Base-by-base conservation (phyloP, 2,113 vertebrate species). In the Chloebia gouldiae region DNA sequence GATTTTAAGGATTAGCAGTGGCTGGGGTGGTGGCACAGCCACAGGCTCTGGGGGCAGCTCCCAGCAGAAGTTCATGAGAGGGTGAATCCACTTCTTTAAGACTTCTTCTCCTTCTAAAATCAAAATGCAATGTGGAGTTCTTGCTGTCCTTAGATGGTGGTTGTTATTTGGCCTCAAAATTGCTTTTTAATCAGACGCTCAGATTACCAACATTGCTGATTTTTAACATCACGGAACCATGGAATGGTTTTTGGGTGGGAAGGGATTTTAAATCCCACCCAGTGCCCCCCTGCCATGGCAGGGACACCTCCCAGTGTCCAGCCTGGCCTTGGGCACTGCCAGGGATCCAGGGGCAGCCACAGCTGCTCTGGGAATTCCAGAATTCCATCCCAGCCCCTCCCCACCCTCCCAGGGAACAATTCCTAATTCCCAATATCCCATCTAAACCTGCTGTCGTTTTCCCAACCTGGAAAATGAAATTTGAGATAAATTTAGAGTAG, bases 11-110 rank as follows among this genome's bases (percentile, higher is more conserved):
- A 8, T 24, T 15, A 1, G 8, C 42, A 3, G 1, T 35, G 5
- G 1, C 23, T 1, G n/a, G 68, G 56, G 24, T 23, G 24, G 16
- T 24, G 37, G 9, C 27, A 11, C 2, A 18, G 59, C 77, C 24
- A 5, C 31, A 65, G 3, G 56, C 77, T 53, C 44, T 10, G 60
- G 33, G 4, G 14, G 7, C 61, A 60, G 83, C 73, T 61, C 68
- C 25, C 13, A 54, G 0, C 0, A 49, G 16, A 8, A 47, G 16
- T 9, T 85, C 47, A 2, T 4, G 8, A 22, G 0, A 14, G 33
- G 17, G 25, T 7, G 13, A 53, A 44, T 65, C 27, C 21, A 1
- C 35, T 61, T 19, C 13, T 85, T 10, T 13, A 27, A 28, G 33
- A 3, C 4, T 10, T 23, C 22, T 21, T 44, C 45, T 7, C 31